phyloP scores from a whole-genome alignment of 1,140 invertebrate species.

The Neoseiulus cucumeris region DNA sequence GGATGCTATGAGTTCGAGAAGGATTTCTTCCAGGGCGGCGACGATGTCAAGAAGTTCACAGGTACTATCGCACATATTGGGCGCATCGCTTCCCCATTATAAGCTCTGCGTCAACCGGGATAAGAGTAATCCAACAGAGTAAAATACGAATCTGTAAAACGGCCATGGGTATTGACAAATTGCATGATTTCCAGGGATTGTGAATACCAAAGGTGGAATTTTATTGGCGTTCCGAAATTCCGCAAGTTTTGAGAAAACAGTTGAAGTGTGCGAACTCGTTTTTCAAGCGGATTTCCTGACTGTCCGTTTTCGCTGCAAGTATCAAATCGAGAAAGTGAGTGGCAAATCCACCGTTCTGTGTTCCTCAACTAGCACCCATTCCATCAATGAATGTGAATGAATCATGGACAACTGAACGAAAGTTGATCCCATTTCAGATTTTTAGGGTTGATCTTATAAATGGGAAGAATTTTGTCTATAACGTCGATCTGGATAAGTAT shows the following conservation, averaged over 20 bases:
- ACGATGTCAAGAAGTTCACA: not conserved
- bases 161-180: too few species aligned
- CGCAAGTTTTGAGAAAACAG: not conserved
- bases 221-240: not conserved
- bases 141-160: too few species aligned
- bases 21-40: not conserved
- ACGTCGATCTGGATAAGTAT: not conserved
- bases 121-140: too few species aligned
- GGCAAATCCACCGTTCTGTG: not conserved
- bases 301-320: not conserved
- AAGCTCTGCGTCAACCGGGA: too few species aligned
- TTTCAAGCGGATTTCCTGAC: not conserved
- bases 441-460: not conserved
- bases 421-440: not conserved
- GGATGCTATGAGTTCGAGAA: not conserved
- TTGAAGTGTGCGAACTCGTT: not conserved
- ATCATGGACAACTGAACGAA: not conserved
- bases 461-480: constrained; percentile 3
- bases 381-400: not conserved
- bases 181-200: not conserved
- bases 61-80: not conserved
- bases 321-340: not conserved
- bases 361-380: not conserved
- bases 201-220: not conserved
- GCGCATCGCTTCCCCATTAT: too few species aligned